phyloP scores from a whole-genome alignment of 1,140 invertebrate species.

The Zaprionus ornatus region DNA sequence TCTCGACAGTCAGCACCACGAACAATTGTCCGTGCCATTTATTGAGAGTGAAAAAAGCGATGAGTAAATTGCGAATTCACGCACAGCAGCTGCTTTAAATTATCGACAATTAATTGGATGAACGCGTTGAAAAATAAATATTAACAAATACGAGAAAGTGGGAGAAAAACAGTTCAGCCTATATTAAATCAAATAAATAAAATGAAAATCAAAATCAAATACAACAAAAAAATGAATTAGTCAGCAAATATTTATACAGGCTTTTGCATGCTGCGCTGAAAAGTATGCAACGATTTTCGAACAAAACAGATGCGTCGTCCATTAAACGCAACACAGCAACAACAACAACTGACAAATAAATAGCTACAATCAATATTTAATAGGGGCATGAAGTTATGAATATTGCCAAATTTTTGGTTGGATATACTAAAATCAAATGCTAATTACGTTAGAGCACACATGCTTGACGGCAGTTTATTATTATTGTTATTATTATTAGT shows the following conservation, averaged over 20 bases:
- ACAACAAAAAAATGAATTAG: conserved; percentile 1
- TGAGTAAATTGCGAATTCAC: conserved; percentile 28
- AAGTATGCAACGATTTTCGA: conserved; percentile 54
- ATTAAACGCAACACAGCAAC: conserved; percentile 15
- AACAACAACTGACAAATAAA: not conserved
- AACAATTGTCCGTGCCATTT: conserved; percentile 20
- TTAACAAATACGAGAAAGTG: conserved; percentile 9
- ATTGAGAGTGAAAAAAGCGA: conserved; percentile 4
- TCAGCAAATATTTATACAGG: conserved; percentile 52
- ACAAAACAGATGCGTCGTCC: conserved; percentile 8
- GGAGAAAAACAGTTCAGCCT: not conserved
- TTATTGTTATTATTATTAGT: not conserved
- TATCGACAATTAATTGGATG: conserved; percentile 60
- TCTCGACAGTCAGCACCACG: not conserved
- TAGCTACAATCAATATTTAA: not conserved
- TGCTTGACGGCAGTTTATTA: not conserved
- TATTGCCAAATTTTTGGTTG: not conserved
- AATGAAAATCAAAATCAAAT: conserved; percentile 54
- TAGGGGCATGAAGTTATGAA: not conserved
- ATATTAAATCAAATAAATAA: conserved; percentile 52
- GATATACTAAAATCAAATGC: not conserved
- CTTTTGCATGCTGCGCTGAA: conserved; percentile 28
- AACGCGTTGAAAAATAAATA: conserved; percentile 29
- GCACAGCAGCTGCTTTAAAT: conserved; percentile 58
- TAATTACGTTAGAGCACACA: not conserved